Base-by-base conservation (phyloP, 1,140 invertebrate species). In the Drosophila pseudoobscura region DNA sequence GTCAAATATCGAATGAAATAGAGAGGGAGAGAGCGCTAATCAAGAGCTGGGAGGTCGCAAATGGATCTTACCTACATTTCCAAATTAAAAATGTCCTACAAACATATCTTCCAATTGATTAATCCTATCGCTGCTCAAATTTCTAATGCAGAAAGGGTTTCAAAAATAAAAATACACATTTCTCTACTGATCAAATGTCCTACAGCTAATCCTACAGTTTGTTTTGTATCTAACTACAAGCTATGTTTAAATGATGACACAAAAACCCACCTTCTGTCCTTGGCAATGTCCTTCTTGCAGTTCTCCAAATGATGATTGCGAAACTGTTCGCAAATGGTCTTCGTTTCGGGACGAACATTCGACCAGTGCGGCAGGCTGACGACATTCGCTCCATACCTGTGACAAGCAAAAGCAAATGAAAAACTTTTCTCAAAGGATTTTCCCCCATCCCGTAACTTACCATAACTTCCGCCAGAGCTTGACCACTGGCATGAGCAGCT, bases 251-350 rank as follows among this genome's bases (percentile, higher is more conserved):
- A 4, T 6, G 4, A 3, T 8, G 2, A 0, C 0, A n/a, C 3
- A n/a, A 62, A 13, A 22, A 60, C 72, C 22, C 13, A 83, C 90
- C 90, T 94, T 92, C 93, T 94, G 90, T 96, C 95, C 76, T 94
- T 94, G 15, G 96, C 95, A 89, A 98, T 97, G 45, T 96, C 95
- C 66, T 93, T 93, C 50, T 94, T 94, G 92, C 97, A 98, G 74
- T 95, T 96, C 8, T 95, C 94, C 85, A 97, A 93, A 91, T 98
- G 96, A 91, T 97, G 96, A 29, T 94, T 95, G 20, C 94, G 94
- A 92, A 98, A 99, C 90, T 98, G 96, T 68, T 98, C 96, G 85
- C 97, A 97, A 49, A 97, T 95, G 66, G 96, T 94, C 80, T 94
- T 95, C 0, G 96, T 96, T 91, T 97, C 96, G 15, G 94, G 92